Conservation (phyloP, 2,113 vertebrate species). For the Cathartes aura region DNA sequence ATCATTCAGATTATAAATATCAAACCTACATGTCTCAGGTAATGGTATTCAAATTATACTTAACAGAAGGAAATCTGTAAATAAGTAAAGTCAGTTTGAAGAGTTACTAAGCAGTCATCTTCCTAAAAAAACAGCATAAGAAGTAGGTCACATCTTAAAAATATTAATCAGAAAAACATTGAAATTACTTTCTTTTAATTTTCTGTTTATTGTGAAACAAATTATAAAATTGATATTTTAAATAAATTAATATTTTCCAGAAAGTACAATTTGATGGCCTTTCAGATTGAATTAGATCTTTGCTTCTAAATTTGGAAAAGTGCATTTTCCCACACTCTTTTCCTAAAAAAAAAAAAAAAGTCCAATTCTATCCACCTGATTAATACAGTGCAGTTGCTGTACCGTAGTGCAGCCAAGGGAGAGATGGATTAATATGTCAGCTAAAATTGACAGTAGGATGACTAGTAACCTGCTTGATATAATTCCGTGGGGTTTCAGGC, state of each 20-base stretch:
- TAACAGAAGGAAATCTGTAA: not conserved
- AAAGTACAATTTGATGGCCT: not conserved
- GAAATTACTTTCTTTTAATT: not conserved
- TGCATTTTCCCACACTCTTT: constrained; percentile 53
- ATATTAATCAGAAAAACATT: not conserved
- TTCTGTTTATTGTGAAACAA: not conserved
- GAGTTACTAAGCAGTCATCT: not conserved
- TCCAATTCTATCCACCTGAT: constrained; percentile 37
- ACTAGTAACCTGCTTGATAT: constrained; percentile 45
- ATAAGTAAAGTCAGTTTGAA: not conserved
- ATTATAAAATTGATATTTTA: not conserved
- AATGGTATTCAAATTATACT: not conserved
- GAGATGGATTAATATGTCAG: constrained; percentile 76
- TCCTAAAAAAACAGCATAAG: not conserved
- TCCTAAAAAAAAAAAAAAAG: not conserved
- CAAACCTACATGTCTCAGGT: not conserved
- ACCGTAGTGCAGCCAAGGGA: constrained; percentile 48
- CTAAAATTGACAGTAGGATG: constrained; percentile 69
- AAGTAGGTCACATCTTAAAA: not conserved
- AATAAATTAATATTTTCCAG: not conserved
- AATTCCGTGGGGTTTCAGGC: constrained; percentile 56
- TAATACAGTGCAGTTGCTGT: constrained; percentile 45
- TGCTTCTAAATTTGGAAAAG: not conserved
- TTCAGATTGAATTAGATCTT: not conserved
- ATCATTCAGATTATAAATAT: not conserved